A percentile compares a stretch with the other conserved stretches of the same genome.
These are phyloP conservation scores for Mus musculus DNA, from an alignment of 2,113 vertebrate genomes.

Conservation along the genomic window DNA sequence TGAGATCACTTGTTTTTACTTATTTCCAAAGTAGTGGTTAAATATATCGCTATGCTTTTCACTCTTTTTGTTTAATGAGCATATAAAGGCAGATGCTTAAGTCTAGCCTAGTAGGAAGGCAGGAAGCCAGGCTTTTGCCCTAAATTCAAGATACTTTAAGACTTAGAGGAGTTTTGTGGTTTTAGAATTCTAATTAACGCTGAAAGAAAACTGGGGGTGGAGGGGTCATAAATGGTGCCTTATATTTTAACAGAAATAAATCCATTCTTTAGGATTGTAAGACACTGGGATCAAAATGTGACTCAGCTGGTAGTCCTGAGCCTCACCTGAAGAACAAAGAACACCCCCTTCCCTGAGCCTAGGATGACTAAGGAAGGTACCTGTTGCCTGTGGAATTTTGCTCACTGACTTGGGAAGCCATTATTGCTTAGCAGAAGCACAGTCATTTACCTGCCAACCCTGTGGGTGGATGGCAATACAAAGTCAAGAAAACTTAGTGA, in stretches of 20 bases:
- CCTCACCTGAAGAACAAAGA: neutral
- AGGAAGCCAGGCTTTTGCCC: neutral
- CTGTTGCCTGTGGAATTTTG: neutral
- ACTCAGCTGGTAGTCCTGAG: neutral
- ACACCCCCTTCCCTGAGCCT: neutral
- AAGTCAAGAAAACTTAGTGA: constrained; percentile 22
- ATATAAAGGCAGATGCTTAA: neutral
- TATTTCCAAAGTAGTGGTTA: neutral
- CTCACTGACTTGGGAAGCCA: constrained; percentile 3
- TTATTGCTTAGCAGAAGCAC: neutral
- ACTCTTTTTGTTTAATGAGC: no score
- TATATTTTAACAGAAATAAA: neutral
- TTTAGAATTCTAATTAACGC: constrained; percentile 32
- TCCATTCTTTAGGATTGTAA: neutral
- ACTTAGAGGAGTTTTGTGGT: neutral
- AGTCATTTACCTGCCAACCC: neutral
- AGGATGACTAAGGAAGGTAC: neutral
- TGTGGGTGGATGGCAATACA: neutral
- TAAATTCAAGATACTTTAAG: neutral
- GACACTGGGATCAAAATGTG: neutral
- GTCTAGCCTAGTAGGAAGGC: neutral
- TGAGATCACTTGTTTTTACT: neutral
- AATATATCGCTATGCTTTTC: neutral
- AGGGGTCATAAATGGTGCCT: neutral
- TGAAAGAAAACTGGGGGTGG: neutral